A percentile compares a stretch with the other conserved stretches of the same genome.
Conservation (phyloP, 2,113 vertebrate genomes). For the Rhabdomys dilectus region DNA sequence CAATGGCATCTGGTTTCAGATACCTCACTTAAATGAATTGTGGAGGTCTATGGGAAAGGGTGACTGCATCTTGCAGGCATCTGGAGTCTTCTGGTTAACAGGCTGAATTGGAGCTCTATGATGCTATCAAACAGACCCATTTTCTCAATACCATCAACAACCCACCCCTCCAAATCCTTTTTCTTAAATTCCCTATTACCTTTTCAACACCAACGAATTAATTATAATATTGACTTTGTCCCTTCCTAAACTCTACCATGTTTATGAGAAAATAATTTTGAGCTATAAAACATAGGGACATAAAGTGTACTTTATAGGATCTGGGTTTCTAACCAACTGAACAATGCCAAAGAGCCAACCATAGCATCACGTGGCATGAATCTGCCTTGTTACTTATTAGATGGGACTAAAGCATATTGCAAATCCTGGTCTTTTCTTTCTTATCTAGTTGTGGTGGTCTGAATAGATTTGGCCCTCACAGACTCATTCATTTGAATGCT, state of each 20-base stretch:
- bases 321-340: neutral
- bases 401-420: neutral
- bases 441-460: neutral
- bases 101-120: neutral
- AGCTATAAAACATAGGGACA: neutral
- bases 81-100: neutral
- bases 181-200: neutral
- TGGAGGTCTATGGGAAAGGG: neutral
- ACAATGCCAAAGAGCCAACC: neutral
- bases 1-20: neutral
- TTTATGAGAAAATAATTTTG: conserved; percentile 13
- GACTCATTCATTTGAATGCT: no score
- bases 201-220: neutral
- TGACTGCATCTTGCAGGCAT: neutral
- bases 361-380: neutral
- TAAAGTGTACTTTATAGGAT: neutral
- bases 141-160: neutral
- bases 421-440: neutral
- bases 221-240: neutral
- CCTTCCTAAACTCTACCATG: neutral
- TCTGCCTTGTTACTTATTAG: neutral
- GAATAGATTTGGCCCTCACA: no score
- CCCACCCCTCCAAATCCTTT: neutral
- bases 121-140: neutral
- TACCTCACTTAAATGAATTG: neutral